Percentiles rank a stretch among this genome's conserved stretches.
phyloP scores from a whole-genome alignment of 2,888 invertebrate species.

The Pantelozetes paolii region DNA sequence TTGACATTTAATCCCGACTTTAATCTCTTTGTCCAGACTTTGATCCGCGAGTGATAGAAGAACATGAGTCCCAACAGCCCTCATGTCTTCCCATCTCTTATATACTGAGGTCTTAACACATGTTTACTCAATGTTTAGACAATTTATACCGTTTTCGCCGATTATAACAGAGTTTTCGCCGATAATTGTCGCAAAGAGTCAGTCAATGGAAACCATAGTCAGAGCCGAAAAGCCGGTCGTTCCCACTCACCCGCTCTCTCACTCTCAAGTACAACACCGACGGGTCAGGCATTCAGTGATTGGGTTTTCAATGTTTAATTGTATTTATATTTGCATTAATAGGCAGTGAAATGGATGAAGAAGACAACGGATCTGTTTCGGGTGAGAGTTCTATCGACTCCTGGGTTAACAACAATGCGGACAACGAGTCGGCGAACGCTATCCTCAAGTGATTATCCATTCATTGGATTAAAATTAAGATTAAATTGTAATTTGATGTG shows the following conservation, averaged over 20 bases:
- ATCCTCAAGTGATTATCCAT: conserved; percentile 32
- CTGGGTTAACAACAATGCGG: conserved; percentile 40
- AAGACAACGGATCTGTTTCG: conserved; percentile 41
- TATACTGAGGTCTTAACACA: conserved; percentile 12
- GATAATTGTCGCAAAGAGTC: conserved; percentile 14
- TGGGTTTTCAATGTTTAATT: neutral
- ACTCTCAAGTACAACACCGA: conserved; percentile 51
- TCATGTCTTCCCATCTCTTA: conserved; percentile 37
- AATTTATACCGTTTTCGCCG: neutral
- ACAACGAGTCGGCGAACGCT: conserved; percentile 31
- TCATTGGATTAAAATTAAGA: neutral
- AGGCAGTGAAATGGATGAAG: conserved; percentile 44
- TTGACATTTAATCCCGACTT: neutral
- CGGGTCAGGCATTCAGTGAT: conserved; percentile 48
- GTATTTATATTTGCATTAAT: neutral
- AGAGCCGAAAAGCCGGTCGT: neutral
- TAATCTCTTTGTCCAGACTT: conserved; percentile 11
- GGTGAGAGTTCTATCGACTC: conserved; percentile 42
- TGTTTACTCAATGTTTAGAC: neutral
- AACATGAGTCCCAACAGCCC: conserved; percentile 35
- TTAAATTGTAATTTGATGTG: conserved; percentile 5
- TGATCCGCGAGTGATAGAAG: conserved; percentile 35
- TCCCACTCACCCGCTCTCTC: conserved; percentile 48
- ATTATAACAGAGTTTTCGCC: conserved; percentile 11
- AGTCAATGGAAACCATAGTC: conserved; percentile 2